A percentile compares a stretch with the other conserved stretches of the same genome.
Conservation (phyloP, 2,113 vertebrate genomes). For the Castor canadensis region DNA sequence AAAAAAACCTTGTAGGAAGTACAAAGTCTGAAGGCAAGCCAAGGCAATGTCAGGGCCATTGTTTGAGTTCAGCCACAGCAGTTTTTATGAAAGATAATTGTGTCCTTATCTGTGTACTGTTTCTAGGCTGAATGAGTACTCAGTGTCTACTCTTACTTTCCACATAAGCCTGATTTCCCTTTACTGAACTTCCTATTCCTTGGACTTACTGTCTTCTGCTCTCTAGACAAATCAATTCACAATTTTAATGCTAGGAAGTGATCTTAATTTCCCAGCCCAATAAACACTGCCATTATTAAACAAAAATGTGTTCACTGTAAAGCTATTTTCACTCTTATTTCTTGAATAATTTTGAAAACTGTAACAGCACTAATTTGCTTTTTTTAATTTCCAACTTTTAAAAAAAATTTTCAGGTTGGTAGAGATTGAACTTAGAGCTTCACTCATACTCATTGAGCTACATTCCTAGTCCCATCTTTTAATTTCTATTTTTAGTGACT, state of each 20-base stretch:
- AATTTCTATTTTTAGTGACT: not conserved
- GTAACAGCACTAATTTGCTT: not conserved
- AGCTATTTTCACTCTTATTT: not conserved
- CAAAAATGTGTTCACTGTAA: not conserved
- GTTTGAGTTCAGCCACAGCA: not conserved
- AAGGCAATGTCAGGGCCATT: not conserved
- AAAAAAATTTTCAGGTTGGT: too few relatives aligned
- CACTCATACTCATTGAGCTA: not conserved
- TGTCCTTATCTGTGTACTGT: not conserved
- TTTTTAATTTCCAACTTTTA: too few relatives aligned
- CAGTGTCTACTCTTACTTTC: not conserved
- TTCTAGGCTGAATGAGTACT: not conserved
- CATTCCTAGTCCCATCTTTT: not conserved
- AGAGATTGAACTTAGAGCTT: too few relatives aligned
- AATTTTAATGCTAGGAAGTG: not conserved
- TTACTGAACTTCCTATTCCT: not conserved
- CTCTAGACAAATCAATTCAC: not conserved
- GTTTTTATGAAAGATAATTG: not conserved
- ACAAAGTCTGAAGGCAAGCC: not conserved
- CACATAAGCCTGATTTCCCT: not conserved
- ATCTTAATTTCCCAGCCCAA: not conserved
- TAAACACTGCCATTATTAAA: not conserved
- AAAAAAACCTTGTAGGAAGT: not conserved
- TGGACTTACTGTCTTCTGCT: not conserved
- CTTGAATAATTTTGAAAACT: not conserved